phyloP scores from a whole-genome alignment of 2,797 vertebrate species.

The Xerus rutilus region DNA sequence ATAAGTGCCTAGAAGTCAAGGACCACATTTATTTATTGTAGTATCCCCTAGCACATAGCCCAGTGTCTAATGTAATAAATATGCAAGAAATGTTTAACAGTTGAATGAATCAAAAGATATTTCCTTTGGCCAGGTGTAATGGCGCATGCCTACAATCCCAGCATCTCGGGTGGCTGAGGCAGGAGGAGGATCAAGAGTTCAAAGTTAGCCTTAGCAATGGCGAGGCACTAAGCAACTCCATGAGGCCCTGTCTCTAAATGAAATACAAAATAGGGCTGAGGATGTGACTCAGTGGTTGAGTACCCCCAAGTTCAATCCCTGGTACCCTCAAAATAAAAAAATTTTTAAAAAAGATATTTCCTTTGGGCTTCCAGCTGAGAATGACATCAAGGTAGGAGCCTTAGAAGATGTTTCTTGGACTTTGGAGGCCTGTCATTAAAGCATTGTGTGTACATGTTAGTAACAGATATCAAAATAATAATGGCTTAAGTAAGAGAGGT shows the following conservation, averaged over 20 bases:
- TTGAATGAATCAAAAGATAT: background rate
- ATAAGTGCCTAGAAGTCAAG: background rate
- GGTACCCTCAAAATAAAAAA: no score
- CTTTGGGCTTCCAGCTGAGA: background rate
- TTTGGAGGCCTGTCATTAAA: background rate
- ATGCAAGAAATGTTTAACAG: slow-evolving; percentile 10
- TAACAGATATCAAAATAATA: background rate
- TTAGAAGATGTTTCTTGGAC: background rate
- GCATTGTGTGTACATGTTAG: background rate
- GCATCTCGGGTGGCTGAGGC: no score
- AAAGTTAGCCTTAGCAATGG: no score
- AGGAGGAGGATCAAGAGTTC: no score
- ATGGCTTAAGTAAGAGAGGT: slow-evolving; percentile 5
- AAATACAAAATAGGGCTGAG: no score
- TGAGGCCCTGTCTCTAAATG: no score
- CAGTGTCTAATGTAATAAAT: background rate
- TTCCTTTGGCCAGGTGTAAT: background rate
- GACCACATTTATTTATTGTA: background rate
- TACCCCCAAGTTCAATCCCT: no score
- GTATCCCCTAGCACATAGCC: background rate
- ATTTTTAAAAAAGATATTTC: background rate
- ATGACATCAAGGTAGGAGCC: background rate
- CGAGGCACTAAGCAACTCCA: no score
- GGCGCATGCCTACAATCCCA: no score
- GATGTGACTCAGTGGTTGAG: no score